Percentiles rank a stretch among this genome's conserved stretches.
phyloP scores from a whole-genome alignment of 1,140 invertebrate genomes.

The Trichonephila inaurata region DNA sequence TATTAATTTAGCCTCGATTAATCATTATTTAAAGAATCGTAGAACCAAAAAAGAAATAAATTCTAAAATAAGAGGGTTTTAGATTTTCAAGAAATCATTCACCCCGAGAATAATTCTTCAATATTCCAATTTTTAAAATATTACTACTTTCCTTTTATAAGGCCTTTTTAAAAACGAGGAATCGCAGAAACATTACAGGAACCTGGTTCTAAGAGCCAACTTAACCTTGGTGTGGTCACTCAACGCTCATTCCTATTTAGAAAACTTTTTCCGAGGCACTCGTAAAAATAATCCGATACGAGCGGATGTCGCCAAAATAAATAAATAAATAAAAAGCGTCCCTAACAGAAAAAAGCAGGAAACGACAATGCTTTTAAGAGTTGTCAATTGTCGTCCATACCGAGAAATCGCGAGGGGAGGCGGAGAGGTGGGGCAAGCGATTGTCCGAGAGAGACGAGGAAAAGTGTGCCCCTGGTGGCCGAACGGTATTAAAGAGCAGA shows the following conservation, averaged over 20 bases:
- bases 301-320: background rate
- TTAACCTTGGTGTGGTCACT: background rate
- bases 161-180: no score
- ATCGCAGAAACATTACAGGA: no score
- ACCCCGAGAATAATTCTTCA: no score
- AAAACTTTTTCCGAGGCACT: background rate
- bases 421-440: background rate
- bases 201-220: no score
- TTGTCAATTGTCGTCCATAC: conserved; percentile 13
- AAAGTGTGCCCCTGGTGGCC: background rate
- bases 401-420: background rate
- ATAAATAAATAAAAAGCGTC: background rate
- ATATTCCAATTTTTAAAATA: no score
- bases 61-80: no score
- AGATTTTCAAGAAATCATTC: no score
- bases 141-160: no score
- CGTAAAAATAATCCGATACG: background rate
- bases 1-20: no score
- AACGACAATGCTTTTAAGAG: background rate
- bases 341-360: background rate
- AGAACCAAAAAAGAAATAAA: no score
- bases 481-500: background rate
- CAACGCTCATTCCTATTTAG: background rate
- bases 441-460: conserved; percentile 38
- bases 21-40: no score